Conservation (phyloP, 1,140 invertebrate species). For the Coptotermes formosanus region DNA sequence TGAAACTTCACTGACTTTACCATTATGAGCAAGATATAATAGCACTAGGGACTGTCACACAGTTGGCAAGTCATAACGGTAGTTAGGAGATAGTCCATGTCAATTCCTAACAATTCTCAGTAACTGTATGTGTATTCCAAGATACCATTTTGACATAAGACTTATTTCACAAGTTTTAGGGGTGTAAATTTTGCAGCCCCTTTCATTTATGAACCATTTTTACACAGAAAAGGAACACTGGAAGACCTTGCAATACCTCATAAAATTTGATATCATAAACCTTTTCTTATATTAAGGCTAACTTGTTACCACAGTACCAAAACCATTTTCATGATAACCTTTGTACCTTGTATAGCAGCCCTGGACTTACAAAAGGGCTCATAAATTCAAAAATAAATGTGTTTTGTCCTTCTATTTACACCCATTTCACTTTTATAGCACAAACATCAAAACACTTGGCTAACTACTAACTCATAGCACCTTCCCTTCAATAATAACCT, state of each 20-base stretch:
- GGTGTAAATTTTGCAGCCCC: not conserved
- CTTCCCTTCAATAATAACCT: not conserved
- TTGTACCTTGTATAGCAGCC: not conserved
- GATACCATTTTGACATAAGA: not conserved
- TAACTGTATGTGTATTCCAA: not conserved
- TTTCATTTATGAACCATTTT: not conserved
- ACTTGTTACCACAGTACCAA: not conserved
- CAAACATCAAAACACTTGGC: not conserved
- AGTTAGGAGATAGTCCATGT: not conserved
- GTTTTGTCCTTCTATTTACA: slow-evolving; percentile 8
- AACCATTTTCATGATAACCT: not conserved
- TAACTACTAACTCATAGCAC: not conserved
- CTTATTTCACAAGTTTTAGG: not conserved
- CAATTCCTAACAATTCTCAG: not conserved
- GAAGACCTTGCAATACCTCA: not conserved
- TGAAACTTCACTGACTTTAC: not conserved
- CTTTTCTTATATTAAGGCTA: not conserved
- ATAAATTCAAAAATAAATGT: not conserved
- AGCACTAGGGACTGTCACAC: not conserved
- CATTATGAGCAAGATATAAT: not conserved
- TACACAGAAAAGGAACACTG: not conserved
- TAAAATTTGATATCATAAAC: not conserved
- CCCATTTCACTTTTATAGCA: not conserved
- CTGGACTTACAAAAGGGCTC: not conserved
- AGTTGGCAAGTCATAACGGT: not conserved